Base-by-base conservation (phyloP, 2,797 vertebrate species). In the Muscicapa comitata region DNA sequence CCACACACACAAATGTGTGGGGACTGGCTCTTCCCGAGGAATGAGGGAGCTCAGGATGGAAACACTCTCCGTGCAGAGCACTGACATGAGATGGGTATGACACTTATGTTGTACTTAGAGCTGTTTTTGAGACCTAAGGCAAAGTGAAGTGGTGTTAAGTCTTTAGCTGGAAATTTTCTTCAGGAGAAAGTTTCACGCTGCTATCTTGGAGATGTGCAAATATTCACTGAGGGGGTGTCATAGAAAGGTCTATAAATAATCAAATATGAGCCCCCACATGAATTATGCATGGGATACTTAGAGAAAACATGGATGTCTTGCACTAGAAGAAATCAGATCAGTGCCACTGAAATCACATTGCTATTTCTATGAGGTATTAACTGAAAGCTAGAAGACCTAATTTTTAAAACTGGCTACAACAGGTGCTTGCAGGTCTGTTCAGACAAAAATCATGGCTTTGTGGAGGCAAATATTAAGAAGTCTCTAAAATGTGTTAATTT, bases 391-490 rank as follows among this genome's bases (percentile, higher is more conserved):
- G 61, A 93, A 96, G 96, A 95, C 96, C 95, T 96, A 40, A 9
- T 96, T 96, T 96, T 96, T 81, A 95, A 94, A 96, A 91, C 88
- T 90, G 79, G 96, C 93, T 95, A 96, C 95, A 96, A 96, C 96
- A 96, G 96, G 96, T 96, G 96, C 94, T 95, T 91, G 95, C 96
- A 96, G 95, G 96, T 96, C 96, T 96, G 96, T 96, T 96, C 93
- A 95, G 94, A 95, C 73, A 95, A 90, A 96, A 96, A 96, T 94
- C 57, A 78, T 88, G 93, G 88, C 90, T 96, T 96, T 96, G 90
- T 95, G 79, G 94, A 96, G 62, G 93, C 92, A 96, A 96, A 96
- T 96, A 96, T 95, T 96, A 96, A 96, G 73, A 96, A 95, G 62
- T 72, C 87, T 96, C 73, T 88, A 96, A 96, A 96, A 96, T 92